These are phyloP conservation scores for Vimba vimba DNA, from an alignment of 2,113 vertebrate genomes.

Conservation along the genomic window DNA sequence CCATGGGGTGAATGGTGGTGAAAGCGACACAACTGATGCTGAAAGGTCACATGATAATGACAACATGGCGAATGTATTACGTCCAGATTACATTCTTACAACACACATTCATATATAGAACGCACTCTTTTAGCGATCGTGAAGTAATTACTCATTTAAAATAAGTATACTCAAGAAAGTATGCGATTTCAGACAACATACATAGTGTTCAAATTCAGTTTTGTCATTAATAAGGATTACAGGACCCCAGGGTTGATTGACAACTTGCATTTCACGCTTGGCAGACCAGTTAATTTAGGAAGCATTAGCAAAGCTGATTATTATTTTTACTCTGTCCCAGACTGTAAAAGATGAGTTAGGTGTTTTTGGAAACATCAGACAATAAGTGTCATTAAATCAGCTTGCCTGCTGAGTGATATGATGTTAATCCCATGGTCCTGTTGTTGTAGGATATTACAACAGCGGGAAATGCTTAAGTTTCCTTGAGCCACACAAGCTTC, in stretches of 20 bases:
- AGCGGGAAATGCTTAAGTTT: not conserved
- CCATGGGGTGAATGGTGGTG: too few relatives aligned
- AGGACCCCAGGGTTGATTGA: slow-evolving; percentile 14
- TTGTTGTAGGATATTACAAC: not conserved
- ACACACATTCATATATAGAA: too few relatives aligned
- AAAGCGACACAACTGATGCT: too few relatives aligned
- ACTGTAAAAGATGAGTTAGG: not conserved
- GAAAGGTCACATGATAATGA: too few relatives aligned
- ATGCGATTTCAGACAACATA: too few relatives aligned
- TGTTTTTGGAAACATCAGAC: slow-evolving; percentile 19
- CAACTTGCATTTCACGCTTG: slow-evolving; percentile 17
- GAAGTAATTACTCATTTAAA: too few relatives aligned
- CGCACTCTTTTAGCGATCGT: too few relatives aligned
- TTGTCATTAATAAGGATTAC: not conserved
- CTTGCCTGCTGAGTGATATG: slow-evolving; percentile 12
- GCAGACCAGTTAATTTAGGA: slow-evolving; percentile 23
- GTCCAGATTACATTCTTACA: too few relatives aligned
- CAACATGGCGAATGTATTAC: too few relatives aligned
- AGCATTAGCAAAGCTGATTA: slow-evolving; percentile 2
- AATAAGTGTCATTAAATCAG: slow-evolving; percentile 6
- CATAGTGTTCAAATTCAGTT: slow-evolving; percentile 4
- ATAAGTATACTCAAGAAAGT: too few relatives aligned
- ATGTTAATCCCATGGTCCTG: slow-evolving; percentile 4
- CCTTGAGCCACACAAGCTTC: not conserved
- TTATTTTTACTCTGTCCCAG: not conserved